Evolutionary conservation across 2,113 vertebrate species (phyloP), one percentile per base, ranked within the genome.

Genomic region (cattle (Bos taurus)): DNA sequence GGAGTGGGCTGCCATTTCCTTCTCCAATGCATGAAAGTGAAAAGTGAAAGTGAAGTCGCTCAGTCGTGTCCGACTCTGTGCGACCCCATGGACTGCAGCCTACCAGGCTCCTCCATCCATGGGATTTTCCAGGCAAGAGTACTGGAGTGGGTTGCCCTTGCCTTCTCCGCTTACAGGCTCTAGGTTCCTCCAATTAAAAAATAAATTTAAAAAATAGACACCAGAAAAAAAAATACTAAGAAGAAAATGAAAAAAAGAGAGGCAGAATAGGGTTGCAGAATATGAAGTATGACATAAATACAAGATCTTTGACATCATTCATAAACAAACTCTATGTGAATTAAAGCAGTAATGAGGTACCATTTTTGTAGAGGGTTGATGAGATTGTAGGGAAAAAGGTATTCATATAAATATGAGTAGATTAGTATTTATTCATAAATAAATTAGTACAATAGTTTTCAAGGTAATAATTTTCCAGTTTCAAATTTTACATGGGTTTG

Each of bases 1-100:
- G 12, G 12, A 60, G 12, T 28, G 59, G 59, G 59, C 5, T 30
- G 59, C 26, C 12, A 30, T 26, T 28, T 5, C 59, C 2, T 60
- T 60, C 59, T 60, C 59, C 1, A 0, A n/a, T 71, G 46, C 46
- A 46, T 9, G 46, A 46, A 46, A 46, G 46, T 46, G 46, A 46
- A 46, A 46, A 10, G 9, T 1, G 46, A 46, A 46, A 46, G 1
- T 46, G 46, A 60, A 60, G 59, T 6, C 2, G 26, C 26, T 60
- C 59, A 30, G 59, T 60, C 0, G 12, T 60, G 26, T 60, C 1
- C 0, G 0, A 30, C 59, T 60, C 59, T 28, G 14, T 1, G 0
- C 2, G 5, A 30, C 59, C 26, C 59, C 25, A 28, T 60, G 59
- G 26, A 60, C 59, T 30, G 26, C 40, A 30, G 59, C 59, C 59